A percentile compares a stretch with the other conserved stretches of the same genome.
Evolutionary conservation across 2,888 invertebrate genomes (phyloP).

Genomic region (Caenorhabditis zanzibari): DNA sequence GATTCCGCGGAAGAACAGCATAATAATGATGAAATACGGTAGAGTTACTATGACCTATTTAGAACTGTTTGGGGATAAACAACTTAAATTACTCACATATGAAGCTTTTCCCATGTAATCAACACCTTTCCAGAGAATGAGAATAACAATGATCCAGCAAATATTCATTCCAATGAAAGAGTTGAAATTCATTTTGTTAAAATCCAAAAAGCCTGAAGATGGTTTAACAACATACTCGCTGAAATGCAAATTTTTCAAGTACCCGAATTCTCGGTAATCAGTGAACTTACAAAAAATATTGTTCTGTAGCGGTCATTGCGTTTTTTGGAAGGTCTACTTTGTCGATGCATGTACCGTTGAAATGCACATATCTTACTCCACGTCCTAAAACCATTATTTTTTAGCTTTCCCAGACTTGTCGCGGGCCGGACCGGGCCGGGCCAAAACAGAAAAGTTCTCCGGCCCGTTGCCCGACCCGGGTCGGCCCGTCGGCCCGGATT

Average conservation of each 20-base stretch:
- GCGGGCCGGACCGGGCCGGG: no score
- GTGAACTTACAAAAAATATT: conserved; percentile 74
- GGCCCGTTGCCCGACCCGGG: no score
- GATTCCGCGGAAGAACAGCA: conserved; percentile 78
- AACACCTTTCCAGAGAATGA: conserved; percentile 79
- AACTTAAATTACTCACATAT: conserved; percentile 59
- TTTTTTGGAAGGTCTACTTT: conserved; percentile 22
- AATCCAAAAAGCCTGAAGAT: conserved; percentile 68
- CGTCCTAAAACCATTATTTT: conserved; percentile 29
- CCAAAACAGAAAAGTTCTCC: no score
- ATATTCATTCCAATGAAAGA: conserved; percentile 60
- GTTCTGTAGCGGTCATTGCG: conserved; percentile 71
- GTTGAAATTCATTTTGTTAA: conserved; percentile 73
- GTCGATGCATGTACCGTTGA: conserved; percentile 63
- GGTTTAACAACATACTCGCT: conserved; percentile 75
- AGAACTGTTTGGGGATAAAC: no score
- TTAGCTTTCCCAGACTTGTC: no score
- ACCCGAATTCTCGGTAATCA: background rate
- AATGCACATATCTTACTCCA: conserved; percentile 10
- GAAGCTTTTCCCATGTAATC: conserved; percentile 73
- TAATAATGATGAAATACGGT: conserved; percentile 78
- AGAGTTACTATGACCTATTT: conserved; percentile 76
- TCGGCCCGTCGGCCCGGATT: no score
- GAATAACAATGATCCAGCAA: conserved; percentile 73
- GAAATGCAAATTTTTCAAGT: conserved; percentile 12